Conservation (phyloP, 2,888 invertebrate genomes). For the Diplolepis rosae region DNA sequence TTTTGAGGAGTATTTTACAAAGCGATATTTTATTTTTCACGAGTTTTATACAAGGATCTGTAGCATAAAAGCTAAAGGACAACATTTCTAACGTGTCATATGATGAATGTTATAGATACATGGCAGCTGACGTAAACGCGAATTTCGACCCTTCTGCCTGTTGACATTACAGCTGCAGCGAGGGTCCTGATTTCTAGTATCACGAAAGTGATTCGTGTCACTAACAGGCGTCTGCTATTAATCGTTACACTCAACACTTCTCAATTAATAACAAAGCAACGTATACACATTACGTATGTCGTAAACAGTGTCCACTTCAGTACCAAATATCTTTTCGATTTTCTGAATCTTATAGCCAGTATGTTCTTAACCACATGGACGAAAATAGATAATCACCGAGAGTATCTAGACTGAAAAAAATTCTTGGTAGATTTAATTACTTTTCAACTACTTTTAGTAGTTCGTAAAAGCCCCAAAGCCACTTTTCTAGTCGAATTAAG, state of each 20-base stretch:
- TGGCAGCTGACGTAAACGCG: constrained; percentile 66
- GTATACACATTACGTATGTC: background rate
- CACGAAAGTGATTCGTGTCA: constrained; percentile 62
- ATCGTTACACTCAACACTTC: constrained; percentile 43
- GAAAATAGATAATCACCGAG: too few species aligned
- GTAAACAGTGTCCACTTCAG: background rate
- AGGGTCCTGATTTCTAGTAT: constrained; percentile 61
- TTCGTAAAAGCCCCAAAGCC: too few species aligned
- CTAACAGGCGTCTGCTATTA: constrained; percentile 64
- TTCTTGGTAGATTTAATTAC: too few species aligned
- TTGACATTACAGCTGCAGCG: constrained; percentile 62
- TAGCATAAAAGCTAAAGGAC: background rate
- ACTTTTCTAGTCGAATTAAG: too few species aligned
- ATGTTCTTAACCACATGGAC: background rate
- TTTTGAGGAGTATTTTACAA: too few species aligned
- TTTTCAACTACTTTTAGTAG: too few species aligned
- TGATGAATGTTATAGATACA: constrained; percentile 72
- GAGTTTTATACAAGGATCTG: too few species aligned
- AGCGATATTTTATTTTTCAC: too few species aligned
- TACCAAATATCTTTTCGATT: background rate
- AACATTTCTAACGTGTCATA: constrained; percentile 37
- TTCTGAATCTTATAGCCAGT: background rate
- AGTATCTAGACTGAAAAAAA: too few species aligned
- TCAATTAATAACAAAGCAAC: constrained; percentile 15
- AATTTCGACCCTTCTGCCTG: constrained; percentile 52